phyloP scores from a whole-genome alignment of 2,113 vertebrate genomes.

The Phycodurus eques region DNA sequence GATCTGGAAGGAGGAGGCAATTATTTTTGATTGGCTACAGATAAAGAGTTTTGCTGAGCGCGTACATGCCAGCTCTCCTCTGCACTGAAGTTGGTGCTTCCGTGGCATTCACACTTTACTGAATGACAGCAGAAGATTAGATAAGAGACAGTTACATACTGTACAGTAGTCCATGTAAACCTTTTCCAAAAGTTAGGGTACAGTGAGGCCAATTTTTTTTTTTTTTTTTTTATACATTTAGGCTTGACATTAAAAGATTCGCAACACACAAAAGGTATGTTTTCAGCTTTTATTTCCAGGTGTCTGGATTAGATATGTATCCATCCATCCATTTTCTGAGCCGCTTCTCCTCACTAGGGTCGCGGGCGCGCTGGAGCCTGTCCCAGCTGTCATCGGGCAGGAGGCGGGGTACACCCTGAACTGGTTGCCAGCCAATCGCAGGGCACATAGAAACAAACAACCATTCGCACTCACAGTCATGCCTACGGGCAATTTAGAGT shows the following conservation, averaged over 20 bases:
- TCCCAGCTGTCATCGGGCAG: no score
- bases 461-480: no score
- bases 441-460: no score
- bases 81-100: constrained; percentile 19
- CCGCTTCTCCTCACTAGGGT: no score
- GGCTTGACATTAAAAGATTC: background rate
- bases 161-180: background rate
- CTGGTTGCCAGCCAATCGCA: no score
- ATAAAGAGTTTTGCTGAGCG: constrained; percentile 53
- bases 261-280: no score
- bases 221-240: background rate
- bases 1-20: constrained; percentile 53
- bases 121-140: constrained; percentile 25
- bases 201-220: background rate
- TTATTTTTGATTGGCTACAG: constrained; percentile 63
- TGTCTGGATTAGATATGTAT: no score
- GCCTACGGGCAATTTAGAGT: no score
- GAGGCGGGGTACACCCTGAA: no score
- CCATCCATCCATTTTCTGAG: no score
- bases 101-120: constrained; percentile 19
- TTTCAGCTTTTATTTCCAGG: no score
- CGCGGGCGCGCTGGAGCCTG: no score
- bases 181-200: background rate
- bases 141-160: constrained; percentile 17
- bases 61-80: constrained; percentile 38